phyloP scores from a whole-genome alignment of 2,797 vertebrate genomes.

The Alcedo atthis region DNA sequence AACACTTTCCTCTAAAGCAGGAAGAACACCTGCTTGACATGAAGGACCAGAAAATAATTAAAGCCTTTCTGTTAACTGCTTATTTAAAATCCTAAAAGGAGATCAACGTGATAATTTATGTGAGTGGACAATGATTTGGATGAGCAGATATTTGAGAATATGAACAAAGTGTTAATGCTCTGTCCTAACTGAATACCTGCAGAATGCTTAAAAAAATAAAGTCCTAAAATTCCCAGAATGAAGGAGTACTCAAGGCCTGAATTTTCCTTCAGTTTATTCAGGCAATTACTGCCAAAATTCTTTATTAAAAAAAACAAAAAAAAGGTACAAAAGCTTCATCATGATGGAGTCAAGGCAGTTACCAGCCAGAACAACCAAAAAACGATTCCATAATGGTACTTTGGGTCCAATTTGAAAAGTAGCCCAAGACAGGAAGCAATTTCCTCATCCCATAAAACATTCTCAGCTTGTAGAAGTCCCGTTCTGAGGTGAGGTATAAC shows the following conservation, averaged over 20 bases:
- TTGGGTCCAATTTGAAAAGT: conserved; percentile 28
- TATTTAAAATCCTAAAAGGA: conserved; percentile 9
- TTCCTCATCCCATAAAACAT: conserved; percentile 32
- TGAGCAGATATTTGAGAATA: background rate
- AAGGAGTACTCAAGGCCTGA: background rate
- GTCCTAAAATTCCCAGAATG: background rate
- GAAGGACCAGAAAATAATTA: background rate
- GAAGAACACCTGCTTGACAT: background rate
- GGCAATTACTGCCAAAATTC: background rate
- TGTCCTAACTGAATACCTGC: background rate
- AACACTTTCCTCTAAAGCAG: background rate
- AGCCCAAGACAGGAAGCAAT: conserved; percentile 44
- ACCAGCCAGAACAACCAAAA: conserved; percentile 14
- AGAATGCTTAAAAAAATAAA: background rate
- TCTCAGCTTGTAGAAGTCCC: background rate
- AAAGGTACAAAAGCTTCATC: conserved; percentile 22
- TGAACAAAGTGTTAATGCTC: background rate
- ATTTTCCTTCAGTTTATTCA: conserved; percentile 31
- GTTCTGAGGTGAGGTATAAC: background rate
- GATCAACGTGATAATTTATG: background rate
- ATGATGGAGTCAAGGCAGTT: background rate
- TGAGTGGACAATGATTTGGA: background rate
- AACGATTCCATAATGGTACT: conserved; percentile 6
- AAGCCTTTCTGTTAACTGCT: background rate
- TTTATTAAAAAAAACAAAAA: background rate